These are phyloP conservation scores for Drosophila bocki DNA, from an alignment of 1,140 invertebrate genomes.

Conservation along the genomic window DNA sequence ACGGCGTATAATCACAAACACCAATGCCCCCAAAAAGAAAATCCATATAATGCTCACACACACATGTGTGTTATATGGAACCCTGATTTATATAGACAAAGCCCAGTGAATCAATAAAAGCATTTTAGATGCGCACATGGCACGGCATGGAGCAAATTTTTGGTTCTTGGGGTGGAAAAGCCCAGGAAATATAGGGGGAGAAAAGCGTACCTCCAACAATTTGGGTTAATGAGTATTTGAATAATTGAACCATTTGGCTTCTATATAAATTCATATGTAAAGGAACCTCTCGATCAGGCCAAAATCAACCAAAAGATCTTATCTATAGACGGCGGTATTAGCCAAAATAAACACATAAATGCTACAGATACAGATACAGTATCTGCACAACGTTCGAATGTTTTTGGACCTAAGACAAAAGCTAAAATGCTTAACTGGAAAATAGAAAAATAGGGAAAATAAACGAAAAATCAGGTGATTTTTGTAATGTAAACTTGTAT, in stretches of 20 bases:
- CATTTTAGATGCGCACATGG: slow-evolving; percentile 51
- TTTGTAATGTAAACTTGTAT: neutral
- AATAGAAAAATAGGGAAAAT: neutral
- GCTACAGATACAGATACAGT: slow-evolving; percentile 9
- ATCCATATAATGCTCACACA: slow-evolving; percentile 9
- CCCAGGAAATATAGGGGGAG: neutral
- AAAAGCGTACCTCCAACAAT: slow-evolving; percentile 31
- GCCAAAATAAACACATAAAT: slow-evolving; percentile 27
- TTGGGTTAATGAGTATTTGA: slow-evolving; percentile 68
- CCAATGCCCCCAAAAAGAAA: slow-evolving; percentile 11
- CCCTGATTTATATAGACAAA: slow-evolving; percentile 26
- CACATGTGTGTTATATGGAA: slow-evolving; percentile 14
- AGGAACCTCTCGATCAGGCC: slow-evolving; percentile 4
- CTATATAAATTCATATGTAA: neutral
- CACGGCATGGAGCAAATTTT: slow-evolving; percentile 21
- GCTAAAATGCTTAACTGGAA: neutral
- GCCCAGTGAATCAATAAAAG: slow-evolving; percentile 50
- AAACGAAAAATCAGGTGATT: slow-evolving; percentile 17
- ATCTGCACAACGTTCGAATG: slow-evolving; percentile 1
- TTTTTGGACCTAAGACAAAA: slow-evolving; percentile 18
- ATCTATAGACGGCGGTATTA: slow-evolving; percentile 6
- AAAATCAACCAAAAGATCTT: slow-evolving; percentile 15
- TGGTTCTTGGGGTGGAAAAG: slow-evolving; percentile 8
- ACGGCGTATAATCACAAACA: slow-evolving; percentile 50
- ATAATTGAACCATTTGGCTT: slow-evolving; percentile 46